A percentile compares a stretch with the other conserved stretches of the same genome.
These are phyloP conservation scores for Papilio protenor DNA, from an alignment of 2,888 invertebrate species.

Conservation along the genomic window DNA sequence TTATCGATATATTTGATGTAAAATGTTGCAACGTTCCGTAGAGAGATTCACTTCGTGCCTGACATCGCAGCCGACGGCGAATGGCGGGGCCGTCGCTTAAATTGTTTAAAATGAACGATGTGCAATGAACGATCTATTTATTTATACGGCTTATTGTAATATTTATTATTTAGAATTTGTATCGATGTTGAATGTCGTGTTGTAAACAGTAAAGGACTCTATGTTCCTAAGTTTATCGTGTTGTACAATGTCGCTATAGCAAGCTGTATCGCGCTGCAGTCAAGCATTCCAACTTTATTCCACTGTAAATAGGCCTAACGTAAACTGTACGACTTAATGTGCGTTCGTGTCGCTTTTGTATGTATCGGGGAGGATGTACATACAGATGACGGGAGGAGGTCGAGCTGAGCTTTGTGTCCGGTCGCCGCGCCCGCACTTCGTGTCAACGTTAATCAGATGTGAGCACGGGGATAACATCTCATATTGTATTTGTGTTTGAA, in stretches of 20 bases:
- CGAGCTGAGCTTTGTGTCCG: constrained; percentile 70
- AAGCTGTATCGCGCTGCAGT: constrained; percentile 72
- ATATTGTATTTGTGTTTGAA: constrained; percentile 84
- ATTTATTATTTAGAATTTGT: constrained; percentile 81
- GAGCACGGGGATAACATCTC: constrained; percentile 82
- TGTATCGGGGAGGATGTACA: constrained; percentile 67
- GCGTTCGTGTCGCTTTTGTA: constrained; percentile 78
- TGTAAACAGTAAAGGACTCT: constrained; percentile 67
- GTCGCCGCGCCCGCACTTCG: constrained; percentile 73
- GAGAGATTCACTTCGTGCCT: constrained; percentile 69
- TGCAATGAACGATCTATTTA: constrained; percentile 82
- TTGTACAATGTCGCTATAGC: constrained; percentile 71
- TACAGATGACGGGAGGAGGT: constrained; percentile 64
- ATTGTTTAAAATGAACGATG: constrained; percentile 71
- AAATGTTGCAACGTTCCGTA: constrained; percentile 59
- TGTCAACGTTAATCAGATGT: constrained; percentile 72
- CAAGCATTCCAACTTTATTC: constrained; percentile 83
- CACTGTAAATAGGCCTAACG: constrained; percentile 84
- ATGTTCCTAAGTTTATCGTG: constrained; percentile 79
- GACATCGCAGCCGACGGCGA: constrained; percentile 53
- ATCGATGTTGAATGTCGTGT: constrained; percentile 69
- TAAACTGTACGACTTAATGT: constrained; percentile 74
- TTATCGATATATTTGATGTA: constrained; percentile 58
- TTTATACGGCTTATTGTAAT: constrained; percentile 79
- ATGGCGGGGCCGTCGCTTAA: not conserved